phyloP scores from a whole-genome alignment of 2,888 invertebrate genomes.

The Diachrysia chrysitis region DNA sequence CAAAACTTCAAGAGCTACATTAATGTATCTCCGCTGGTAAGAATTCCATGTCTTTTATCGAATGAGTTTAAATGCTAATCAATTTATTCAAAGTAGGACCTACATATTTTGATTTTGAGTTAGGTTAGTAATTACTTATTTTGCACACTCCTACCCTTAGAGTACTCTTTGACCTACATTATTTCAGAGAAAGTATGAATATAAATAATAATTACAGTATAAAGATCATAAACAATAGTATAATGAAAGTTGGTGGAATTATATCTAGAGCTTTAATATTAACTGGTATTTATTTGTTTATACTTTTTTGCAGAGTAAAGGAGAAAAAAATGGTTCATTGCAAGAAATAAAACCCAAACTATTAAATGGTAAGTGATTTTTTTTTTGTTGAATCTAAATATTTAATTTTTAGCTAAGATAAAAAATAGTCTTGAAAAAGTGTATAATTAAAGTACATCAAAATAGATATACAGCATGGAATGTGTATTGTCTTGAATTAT shows the following conservation, averaged over 20 bases:
- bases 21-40: conserved; percentile 82
- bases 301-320: conserved; percentile 80
- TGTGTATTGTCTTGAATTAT: too few relatives aligned
- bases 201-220: neutral
- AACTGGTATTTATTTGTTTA: conserved; percentile 8
- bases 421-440: too few relatives aligned
- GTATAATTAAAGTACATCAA: neutral
- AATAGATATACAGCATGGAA: too few relatives aligned
- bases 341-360: conserved; percentile 88
- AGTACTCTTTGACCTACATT: neutral
- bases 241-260: neutral
- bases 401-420: neutral
- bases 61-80: neutral
- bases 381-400: neutral
- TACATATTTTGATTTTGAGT: neutral
- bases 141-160: neutral
- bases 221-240: neutral
- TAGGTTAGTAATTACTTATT: conserved; percentile 41
- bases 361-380: conserved; percentile 82
- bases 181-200: neutral
- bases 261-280: neutral
- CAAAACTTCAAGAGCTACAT: conserved; percentile 90
- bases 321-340: conserved; percentile 86
- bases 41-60: conserved; percentile 14
- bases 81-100: neutral